Evolutionary conservation across 2,113 vertebrate genomes (phyloP).

Genomic region (Alces alces): DNA sequence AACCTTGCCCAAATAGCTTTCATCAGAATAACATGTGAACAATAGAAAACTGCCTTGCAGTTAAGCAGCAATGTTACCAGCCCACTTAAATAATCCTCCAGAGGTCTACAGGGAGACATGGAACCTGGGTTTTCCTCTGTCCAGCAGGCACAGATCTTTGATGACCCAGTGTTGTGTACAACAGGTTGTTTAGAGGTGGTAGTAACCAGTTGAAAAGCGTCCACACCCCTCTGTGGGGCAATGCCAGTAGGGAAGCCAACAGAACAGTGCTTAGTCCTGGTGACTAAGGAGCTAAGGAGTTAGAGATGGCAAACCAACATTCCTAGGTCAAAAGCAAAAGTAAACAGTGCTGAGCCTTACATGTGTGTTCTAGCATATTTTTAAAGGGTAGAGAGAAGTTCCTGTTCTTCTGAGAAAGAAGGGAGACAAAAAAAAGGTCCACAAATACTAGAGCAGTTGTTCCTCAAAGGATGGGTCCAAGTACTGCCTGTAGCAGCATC

Average conservation of each 20-base stretch:
- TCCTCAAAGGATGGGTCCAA: neutral
- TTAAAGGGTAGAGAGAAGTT: neutral
- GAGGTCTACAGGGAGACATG: neutral
- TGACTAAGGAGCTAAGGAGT: neutral
- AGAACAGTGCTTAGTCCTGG: neutral
- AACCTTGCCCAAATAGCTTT: neutral
- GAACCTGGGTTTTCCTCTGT: neutral
- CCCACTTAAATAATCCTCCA: neutral
- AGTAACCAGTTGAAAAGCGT: neutral
- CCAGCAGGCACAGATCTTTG: neutral
- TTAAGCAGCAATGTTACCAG: neutral
- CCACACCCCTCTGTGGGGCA: neutral
- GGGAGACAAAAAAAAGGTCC: neutral
- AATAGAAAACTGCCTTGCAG: neutral
- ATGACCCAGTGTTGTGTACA: neutral
- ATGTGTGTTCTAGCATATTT: neutral
- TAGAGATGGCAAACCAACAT: neutral
- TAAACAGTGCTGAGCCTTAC: neutral
- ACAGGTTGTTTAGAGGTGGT: neutral
- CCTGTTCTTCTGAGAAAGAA: slow-evolving; percentile 19
- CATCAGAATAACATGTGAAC: neutral
- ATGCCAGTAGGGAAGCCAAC: neutral
- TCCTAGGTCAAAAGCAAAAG: slow-evolving; percentile 14
- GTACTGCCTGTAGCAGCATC: neutral
- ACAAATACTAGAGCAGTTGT: neutral